These are phyloP conservation scores for Notodonta ziczac DNA, from an alignment of 2,888 invertebrate species.

Conservation along the genomic window DNA sequence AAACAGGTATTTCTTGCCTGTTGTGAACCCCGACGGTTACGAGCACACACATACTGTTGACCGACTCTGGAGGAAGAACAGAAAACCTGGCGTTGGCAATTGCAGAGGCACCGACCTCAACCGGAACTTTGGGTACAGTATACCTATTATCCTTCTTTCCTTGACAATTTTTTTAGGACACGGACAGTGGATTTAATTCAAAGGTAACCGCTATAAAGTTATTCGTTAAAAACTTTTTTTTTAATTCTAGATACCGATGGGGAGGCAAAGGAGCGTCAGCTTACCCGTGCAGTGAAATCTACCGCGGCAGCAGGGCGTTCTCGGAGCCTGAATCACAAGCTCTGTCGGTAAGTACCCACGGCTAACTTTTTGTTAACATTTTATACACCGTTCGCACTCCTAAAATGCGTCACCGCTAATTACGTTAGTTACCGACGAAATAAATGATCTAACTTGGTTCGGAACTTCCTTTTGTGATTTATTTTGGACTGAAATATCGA, in stretches of 20 bases:
- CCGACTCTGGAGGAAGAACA: slow-evolving; percentile 93
- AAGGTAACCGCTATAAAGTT: not conserved
- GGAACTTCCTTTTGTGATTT: not conserved
- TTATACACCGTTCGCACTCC: not conserved
- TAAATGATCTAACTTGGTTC: not conserved
- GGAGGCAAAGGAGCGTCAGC: slow-evolving; percentile 93
- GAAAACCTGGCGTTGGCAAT: slow-evolving; percentile 82
- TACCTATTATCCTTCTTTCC: too few species aligned
- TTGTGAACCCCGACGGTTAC: slow-evolving; percentile 94
- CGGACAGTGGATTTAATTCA: not conserved
- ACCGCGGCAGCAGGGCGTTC: slow-evolving; percentile 91
- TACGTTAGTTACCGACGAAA: not conserved
- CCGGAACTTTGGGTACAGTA: slow-evolving; percentile 90
- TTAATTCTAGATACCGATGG: slow-evolving; percentile 88
- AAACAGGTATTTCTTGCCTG: slow-evolving; percentile 88
- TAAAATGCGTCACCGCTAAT: not conserved
- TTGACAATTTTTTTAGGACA: too few species aligned
- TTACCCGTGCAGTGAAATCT: slow-evolving; percentile 93
- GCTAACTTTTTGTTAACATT: not conserved
- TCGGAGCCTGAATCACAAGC: slow-evolving; percentile 95
- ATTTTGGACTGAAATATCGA: not conserved
- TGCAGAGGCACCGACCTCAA: slow-evolving; percentile 93
- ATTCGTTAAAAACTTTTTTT: not conserved
- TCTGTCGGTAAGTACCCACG: slow-evolving; percentile 64
- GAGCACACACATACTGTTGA: slow-evolving; percentile 92